Evolutionary conservation across 2,797 vertebrate genomes (phyloP), one percentile per base, ranked within the genome.

Genomic region (Sciurus vulgaris): DNA sequence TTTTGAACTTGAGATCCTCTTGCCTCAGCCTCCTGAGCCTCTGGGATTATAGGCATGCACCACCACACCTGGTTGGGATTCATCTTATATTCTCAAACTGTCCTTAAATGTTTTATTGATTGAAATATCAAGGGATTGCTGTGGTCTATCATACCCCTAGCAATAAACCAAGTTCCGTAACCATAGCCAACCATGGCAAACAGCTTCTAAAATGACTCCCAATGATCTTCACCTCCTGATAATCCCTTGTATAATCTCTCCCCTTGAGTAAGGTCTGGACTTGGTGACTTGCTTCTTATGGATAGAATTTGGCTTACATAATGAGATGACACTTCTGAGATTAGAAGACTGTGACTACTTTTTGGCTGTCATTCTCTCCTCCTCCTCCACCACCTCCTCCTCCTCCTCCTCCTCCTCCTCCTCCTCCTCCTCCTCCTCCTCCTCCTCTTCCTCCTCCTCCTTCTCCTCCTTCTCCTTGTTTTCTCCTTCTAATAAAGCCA

Each of bases 401-500:
- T 49, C 1, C 24, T 41, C 20, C 17, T 30, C 35, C 33, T 14
- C 63, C 35, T 35, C 2, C 1, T 30, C 56, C 5, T 59, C 22
- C 44, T 24, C 12, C 8, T 49, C 9, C 12, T 49, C 11, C 8
- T 72, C 63, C 47, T 33, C 8, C 77, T 49, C 1, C 24, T 41
- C 20, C 17, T 30, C 35, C 33, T 14, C 63, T 30, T 35, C 2
- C 1, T 30, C 56, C 44, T 92, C 82, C 56, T 97, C n/a, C 67
- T 18, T 86, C 22, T 51, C 12, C 3, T 49, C 10, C 12, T 49
- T 13, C 49, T 49, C 49, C 44, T 93, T 87, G 65, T 70, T 93
- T 93, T 89, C 51, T 97, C n/a, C 67, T 20, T 89, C 24, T 54
- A 79, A 74, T 76, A 74, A 89, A 93, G 33, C 65, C 22, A 35